These are phyloP conservation scores for Belgica antarctica DNA, from an alignment of 2,888 invertebrate species.

Conservation along the genomic window DNA sequence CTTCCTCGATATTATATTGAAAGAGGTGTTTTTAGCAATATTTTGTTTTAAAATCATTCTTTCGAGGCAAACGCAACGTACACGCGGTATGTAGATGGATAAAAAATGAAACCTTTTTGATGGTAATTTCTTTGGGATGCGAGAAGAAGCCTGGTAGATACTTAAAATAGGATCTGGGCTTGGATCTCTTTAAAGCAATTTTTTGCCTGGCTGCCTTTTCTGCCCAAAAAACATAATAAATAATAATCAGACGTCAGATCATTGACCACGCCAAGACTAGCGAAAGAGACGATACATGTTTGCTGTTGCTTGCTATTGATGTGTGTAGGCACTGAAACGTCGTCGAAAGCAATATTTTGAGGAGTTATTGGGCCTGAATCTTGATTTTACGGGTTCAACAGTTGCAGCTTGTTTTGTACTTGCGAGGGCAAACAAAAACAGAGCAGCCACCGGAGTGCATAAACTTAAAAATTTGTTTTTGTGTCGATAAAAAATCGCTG, in stretches of 20 bases:
- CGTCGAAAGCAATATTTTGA: background rate
- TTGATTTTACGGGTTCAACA: background rate
- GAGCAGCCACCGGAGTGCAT: background rate
- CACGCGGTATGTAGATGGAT: background rate
- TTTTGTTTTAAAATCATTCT: background rate
- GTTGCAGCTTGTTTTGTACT: slow-evolving; percentile 2
- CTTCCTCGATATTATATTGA: background rate
- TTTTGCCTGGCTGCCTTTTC: background rate
- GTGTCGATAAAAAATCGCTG: background rate
- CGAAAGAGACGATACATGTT: background rate
- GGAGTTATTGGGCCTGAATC: background rate
- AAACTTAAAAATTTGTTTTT: background rate
- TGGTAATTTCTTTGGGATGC: background rate
- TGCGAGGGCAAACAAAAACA: background rate
- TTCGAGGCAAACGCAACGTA: background rate
- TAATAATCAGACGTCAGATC: slow-evolving; percentile 39
- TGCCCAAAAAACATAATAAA: slow-evolving; percentile 27
- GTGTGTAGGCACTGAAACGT: background rate
- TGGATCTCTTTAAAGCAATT: slow-evolving; percentile 1
- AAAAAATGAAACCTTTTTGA: background rate
- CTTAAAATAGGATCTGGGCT: slow-evolving; percentile 25
- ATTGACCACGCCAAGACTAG: slow-evolving; percentile 30
- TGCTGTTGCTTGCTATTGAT: background rate
- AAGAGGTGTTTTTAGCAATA: slow-evolving; percentile 39
- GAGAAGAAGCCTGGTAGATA: slow-evolving; percentile 5